Conservation (phyloP, 2,888 invertebrate genomes). For the Cephus rjabovi region DNA sequence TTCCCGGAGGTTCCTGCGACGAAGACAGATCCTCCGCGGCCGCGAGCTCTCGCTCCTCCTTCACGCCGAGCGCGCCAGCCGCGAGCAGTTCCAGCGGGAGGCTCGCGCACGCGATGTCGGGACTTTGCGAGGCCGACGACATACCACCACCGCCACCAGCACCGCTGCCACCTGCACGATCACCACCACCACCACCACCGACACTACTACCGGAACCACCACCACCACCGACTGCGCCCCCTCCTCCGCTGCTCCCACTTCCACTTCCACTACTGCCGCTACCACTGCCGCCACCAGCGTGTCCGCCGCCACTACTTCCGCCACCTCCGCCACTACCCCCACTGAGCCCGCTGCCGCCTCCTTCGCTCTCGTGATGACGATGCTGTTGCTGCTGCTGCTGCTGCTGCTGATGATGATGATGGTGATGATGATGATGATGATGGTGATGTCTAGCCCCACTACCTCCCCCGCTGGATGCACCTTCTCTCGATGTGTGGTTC, state of each 20-base stretch:
- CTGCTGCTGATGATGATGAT: slow-evolving; percentile 46
- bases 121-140: slow-evolving; percentile 65
- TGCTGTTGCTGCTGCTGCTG: slow-evolving; percentile 52
- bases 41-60: slow-evolving; percentile 65
- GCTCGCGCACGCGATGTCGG: slow-evolving; percentile 66
- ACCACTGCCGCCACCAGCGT: slow-evolving; percentile 31
- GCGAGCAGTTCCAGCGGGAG: slow-evolving; percentile 64
- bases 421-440: neutral
- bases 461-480: slow-evolving; percentile 3
- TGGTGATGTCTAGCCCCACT: neutral
- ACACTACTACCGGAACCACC: slow-evolving; percentile 34
- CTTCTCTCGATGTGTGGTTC: slow-evolving; percentile 19
- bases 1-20: slow-evolving; percentile 54
- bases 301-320: slow-evolving; percentile 70
- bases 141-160: slow-evolving; percentile 61
- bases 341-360: slow-evolving; percentile 32
- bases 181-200: slow-evolving; percentile 43
- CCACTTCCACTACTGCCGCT: slow-evolving; percentile 27
- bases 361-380: slow-evolving; percentile 37
- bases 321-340: slow-evolving; percentile 58
- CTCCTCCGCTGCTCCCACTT: slow-evolving; percentile 27
- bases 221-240: slow-evolving; percentile 31
- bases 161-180: slow-evolving; percentile 16
- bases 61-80: slow-evolving; percentile 66
- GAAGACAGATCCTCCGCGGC: slow-evolving; percentile 62